phyloP scores from a whole-genome alignment of 2,888 invertebrate species.

The Rhingia rostrata region DNA sequence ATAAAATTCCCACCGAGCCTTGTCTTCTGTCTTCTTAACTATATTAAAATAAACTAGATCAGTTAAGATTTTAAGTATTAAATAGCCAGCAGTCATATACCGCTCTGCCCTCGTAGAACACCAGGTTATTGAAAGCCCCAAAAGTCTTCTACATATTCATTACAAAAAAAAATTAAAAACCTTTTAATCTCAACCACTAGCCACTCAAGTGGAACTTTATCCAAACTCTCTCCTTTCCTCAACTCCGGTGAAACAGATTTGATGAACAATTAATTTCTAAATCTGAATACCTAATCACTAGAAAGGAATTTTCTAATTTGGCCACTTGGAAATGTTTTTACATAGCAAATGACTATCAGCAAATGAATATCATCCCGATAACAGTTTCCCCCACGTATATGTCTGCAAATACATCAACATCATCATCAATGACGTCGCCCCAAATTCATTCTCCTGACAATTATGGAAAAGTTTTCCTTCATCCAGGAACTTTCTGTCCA shows the following conservation, averaged over 20 bases:
- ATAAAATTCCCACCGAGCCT: too few relatives aligned
- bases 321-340: slow-evolving; percentile 16
- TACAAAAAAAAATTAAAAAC: not conserved
- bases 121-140: too few relatives aligned
- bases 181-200: not conserved
- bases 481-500: not conserved
- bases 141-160: not conserved
- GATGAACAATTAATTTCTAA: slow-evolving; percentile 7
- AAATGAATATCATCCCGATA: not conserved
- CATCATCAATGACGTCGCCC: slow-evolving; percentile 19
- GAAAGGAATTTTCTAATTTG: slow-evolving; percentile 9
- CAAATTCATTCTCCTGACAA: slow-evolving; percentile 22
- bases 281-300: slow-evolving; percentile 6
- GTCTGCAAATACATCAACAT: not conserved
- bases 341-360: not conserved
- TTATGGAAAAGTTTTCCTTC: slow-evolving; percentile 27
- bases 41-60: too few relatives aligned
- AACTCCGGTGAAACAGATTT: not conserved
- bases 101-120: too few relatives aligned
- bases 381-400: not conserved
- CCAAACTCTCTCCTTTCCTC: not conserved
- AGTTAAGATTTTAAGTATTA: too few relatives aligned
- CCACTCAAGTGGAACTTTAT: not conserved
- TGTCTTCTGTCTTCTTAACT: too few relatives aligned
- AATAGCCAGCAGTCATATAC: too few relatives aligned